Evolutionary conservation across 92 coral and sea anemone species (phyloP).

Genomic region (Actinostola sp.): DNA sequence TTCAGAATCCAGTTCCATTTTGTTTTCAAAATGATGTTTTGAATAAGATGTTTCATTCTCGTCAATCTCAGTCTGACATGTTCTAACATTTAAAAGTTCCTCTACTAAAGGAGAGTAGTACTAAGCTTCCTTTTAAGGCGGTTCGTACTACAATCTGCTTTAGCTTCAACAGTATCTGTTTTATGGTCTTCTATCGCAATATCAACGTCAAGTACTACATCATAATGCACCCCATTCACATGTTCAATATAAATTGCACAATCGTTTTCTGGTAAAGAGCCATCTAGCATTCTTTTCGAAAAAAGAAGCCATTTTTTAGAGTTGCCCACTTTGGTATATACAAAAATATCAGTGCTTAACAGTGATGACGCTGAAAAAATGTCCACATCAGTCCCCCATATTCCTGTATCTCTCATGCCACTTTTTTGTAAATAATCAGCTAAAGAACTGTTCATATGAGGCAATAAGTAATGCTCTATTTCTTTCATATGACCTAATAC

Average conservation of each 20-base stretch:
- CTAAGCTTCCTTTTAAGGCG: too few relatives aligned
- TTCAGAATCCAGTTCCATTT: too few relatives aligned
- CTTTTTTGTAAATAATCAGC: conserved; percentile 21
- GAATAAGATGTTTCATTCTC: too few relatives aligned
- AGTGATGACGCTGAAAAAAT: conserved; percentile 44
- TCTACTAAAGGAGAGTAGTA: too few relatives aligned
- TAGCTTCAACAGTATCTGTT: not conserved
- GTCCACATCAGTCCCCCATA: conserved; percentile 52
- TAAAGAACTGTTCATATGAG: conserved; percentile 22
- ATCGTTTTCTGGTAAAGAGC: conserved; percentile 18
- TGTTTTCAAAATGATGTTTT: too few relatives aligned
- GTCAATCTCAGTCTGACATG: too few relatives aligned
- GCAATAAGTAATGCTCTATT: conserved; percentile 21
- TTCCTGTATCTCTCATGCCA: conserved; percentile 18
- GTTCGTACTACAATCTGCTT: not conserved
- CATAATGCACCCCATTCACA: conserved; percentile 39
- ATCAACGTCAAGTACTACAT: conserved; percentile 23
- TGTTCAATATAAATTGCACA: conserved; percentile 53
- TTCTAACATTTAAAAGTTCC: too few relatives aligned
- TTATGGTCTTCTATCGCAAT: too few relatives aligned
- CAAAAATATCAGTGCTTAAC: conserved; percentile 36
- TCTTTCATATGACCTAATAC: conserved; percentile 43
- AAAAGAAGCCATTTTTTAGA: conserved; percentile 34
- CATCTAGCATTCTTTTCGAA: conserved; percentile 36
- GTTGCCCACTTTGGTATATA: conserved; percentile 28